phyloP scores from a whole-genome alignment of 1,140 invertebrate species.

The Platorchestia sp. region DNA sequence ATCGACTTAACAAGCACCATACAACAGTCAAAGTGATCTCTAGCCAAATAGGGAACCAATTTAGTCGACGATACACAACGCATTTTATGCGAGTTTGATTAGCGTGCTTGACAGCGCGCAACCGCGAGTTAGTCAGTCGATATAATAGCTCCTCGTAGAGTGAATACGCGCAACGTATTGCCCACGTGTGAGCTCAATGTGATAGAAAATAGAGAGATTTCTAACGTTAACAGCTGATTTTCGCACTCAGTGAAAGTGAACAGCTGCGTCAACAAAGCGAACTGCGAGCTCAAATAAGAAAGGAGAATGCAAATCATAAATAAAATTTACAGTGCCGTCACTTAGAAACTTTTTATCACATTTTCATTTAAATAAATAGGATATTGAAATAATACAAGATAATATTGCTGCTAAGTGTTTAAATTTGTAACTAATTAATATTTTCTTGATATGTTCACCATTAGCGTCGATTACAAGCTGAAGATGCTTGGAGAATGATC shows the following conservation, averaged over 20 bases:
- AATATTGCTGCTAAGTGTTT: no score
- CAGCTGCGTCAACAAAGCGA: no score
- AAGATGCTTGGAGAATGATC: no score
- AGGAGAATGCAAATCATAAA: not conserved
- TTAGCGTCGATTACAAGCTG: no score
- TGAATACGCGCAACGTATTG: not conserved
- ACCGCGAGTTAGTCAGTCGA: not conserved
- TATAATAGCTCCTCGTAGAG: not conserved
- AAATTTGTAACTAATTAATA: no score
- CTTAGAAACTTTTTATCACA: not conserved
- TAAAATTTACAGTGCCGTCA: not conserved
- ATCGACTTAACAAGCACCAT: not conserved
- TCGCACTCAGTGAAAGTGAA: not conserved
- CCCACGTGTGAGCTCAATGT: not conserved
- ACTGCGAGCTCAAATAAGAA: not conserved
- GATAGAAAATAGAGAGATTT: not conserved
- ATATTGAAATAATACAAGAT: no score
- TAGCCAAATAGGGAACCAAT: not conserved
- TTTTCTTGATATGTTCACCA: no score
- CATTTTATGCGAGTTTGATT: not conserved
- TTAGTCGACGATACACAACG: not conserved
- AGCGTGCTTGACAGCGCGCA: not conserved
- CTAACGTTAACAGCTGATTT: not conserved
- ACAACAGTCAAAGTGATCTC: not conserved
- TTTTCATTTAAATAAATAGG: no score